Evolutionary conservation across 2,797 vertebrate species (phyloP), one percentile per base, ranked within the genome.

Genomic region (Eulemur albifrons): DNA sequence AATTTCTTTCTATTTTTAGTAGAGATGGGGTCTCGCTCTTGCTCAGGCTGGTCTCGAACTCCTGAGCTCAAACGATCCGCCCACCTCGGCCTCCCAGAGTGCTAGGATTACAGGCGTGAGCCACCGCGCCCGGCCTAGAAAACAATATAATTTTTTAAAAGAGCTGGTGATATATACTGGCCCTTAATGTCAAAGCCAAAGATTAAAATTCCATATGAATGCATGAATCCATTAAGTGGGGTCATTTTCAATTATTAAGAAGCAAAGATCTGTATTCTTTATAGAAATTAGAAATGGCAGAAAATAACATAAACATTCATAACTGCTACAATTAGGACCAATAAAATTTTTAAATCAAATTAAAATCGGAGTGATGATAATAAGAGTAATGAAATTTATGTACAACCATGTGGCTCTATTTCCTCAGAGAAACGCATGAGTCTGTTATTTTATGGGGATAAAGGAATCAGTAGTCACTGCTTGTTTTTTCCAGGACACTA

Each of bases 231-330:
- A 97, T 97, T 98, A 97, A 98, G 97, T 11, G 54, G 77, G 83
- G 69, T 97, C 97, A 93, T 96, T 98, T 98, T 97, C 93, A 94
- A 88, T 97, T 97, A 97, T 98, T 97, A 96, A 97, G 96, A 93
- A 94, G 54, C 95, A 95, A 91, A 97, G 92, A 96, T 95, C 93
- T 95, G 61, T 0, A 6, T 93, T 95, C 69, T 96, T 97, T 97
- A 97, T 69, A 98, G 94, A 98, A 98, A 97, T 96, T 97, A 96
- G 97, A 97, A 97, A 96, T 89, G 96, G 85, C 83, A 97, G 86
- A 97, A 96, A 98, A 95, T 79, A 27, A 83, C 43, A 79, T 98
- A 90, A 95, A 98, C 96, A 98, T 96, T 97, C 92, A 97, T 92
- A 95, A 84, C 93, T 97, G 76, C 57, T 97, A 77, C 86, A 96